Evolutionary conservation across 2,797 vertebrate genomes (phyloP), one percentile per base, ranked within the genome.

Genomic region (Ptychobarbus kaznakovi): DNA sequence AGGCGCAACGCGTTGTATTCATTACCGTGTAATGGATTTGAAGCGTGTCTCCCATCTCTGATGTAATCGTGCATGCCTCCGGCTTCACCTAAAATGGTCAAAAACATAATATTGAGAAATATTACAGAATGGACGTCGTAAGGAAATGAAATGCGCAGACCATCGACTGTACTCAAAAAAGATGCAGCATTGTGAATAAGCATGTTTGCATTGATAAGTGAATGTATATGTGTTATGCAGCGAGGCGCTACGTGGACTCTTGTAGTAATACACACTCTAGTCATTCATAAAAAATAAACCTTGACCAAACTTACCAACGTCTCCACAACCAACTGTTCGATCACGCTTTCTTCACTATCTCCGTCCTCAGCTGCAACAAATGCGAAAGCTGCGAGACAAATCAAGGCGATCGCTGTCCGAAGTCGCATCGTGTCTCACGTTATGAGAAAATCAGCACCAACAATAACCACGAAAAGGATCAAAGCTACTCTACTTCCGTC

Each of bases 21-120:
- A 95, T 96, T 91, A 99, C 98, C 94, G 97, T 98, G 93, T 99
- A 99, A 91, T 98, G 97, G 88, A 99, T 97, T 18, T 94, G 95
- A 78, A 98, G 93, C 81, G 97, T 97, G 94, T 99, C 98, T 89
- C 98, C 98, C 89, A 95, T 91, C 11, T 87, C 90, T 70, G 97
- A 96, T 44, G 92, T 91, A 73, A 96, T 92, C 28, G 93, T 91
- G 86, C 98, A 99, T 86, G 93, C 95, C 86, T 97, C 96, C 0
- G 97, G 95, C 86, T 95, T 92, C 91, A 95, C 96, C 97, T 98
- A 32, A 83, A 88, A 44, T 58, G 44, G 44, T 20, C 56, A 68
- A n/a, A 81, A 80, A 16, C 80, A 82, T 38, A 75, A 35, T 42
- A n/a, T 46, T 69, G n/a, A 22, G 58, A 44, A 20, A 38, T 32